A percentile compares a stretch with the other conserved stretches of the same genome.
Conservation (phyloP, 2,888 invertebrate genomes). For the Erynnis tages region DNA sequence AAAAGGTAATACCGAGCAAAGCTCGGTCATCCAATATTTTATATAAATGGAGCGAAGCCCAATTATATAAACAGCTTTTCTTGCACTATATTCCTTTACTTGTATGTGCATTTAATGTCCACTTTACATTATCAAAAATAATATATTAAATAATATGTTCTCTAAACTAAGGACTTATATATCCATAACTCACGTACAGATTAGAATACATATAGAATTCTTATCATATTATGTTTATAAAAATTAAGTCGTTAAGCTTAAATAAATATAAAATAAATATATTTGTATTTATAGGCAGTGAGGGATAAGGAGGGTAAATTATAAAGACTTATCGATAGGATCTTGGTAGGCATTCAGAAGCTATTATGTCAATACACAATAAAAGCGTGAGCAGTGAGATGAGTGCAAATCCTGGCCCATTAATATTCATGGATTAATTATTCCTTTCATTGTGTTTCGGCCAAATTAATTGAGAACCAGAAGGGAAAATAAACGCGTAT, state of each 20-base stretch:
- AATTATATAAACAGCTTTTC: not conserved
- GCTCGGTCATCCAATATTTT: too few species aligned
- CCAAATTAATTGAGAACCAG: conserved; percentile 60
- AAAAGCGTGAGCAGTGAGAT: conserved; percentile 57
- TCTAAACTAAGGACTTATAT: too few species aligned
- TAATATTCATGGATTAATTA: conserved; percentile 75
- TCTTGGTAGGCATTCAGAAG: conserved; percentile 44
- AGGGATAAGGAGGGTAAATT: conserved; percentile 36
- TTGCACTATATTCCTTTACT: not conserved
- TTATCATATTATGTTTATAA: not conserved
- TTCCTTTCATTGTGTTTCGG: conserved; percentile 66
- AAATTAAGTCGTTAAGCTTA: not conserved
- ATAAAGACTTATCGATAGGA: conserved; percentile 50
- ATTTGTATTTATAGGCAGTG: not conserved
- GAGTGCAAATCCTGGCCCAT: conserved; percentile 66
- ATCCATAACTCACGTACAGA: too few species aligned
- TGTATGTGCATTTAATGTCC: too few species aligned
- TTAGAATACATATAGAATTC: not conserved
- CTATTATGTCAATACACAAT: conserved; percentile 67
- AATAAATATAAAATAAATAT: not conserved
- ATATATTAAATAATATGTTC: too few species aligned
- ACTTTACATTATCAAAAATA: too few species aligned
- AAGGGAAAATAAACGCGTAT: conserved; percentile 55
- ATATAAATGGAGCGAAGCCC: not conserved
- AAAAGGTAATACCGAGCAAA: too few species aligned